phyloP scores from a whole-genome alignment of 2,797 vertebrate genomes.

The Ptychobarbus kaznakovi region DNA sequence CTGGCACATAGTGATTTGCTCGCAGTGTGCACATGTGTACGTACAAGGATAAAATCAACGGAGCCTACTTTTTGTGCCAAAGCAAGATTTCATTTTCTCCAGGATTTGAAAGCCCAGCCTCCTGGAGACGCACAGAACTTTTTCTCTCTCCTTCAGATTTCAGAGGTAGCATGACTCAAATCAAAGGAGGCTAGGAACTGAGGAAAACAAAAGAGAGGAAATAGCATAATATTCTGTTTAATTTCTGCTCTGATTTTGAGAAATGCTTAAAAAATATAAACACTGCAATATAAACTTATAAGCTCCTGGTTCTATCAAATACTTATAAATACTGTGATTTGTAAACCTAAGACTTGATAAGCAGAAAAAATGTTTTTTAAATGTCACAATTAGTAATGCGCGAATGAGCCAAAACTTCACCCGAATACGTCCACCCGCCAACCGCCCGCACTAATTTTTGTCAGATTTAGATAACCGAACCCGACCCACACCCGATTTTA shows the following conservation, averaged over 20 bases:
- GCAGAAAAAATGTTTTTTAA: too few species aligned
- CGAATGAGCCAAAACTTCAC: too few species aligned
- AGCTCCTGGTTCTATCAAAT: not conserved
- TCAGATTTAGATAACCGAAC: too few species aligned
- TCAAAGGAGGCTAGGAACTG: not conserved
- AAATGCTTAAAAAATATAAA: not conserved
- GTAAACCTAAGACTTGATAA: not conserved
- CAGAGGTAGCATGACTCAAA: slow-evolving; percentile 36
- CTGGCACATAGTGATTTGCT: slow-evolving; percentile 50
- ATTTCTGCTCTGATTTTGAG: not conserved
- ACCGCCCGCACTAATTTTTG: too few species aligned
- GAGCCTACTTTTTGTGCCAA: slow-evolving; percentile 39
- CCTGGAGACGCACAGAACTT: slow-evolving; percentile 40
- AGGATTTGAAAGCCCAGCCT: slow-evolving; percentile 45
- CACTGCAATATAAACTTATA: not conserved
- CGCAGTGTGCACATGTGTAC: slow-evolving; percentile 47
- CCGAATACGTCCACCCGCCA: too few species aligned
- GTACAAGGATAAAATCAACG: slow-evolving; percentile 38
- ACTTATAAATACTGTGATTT: not conserved
- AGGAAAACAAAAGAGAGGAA: slow-evolving; percentile 16
- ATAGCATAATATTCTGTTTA: not conserved
- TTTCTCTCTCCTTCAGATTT: slow-evolving; percentile 42
- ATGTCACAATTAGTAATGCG: too few species aligned
- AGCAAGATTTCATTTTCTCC: too few species aligned
- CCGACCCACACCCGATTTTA: too few species aligned